Evolutionary conservation across 1,140 invertebrate genomes (phyloP).

Genomic region (Euura saliciscinereae): DNA sequence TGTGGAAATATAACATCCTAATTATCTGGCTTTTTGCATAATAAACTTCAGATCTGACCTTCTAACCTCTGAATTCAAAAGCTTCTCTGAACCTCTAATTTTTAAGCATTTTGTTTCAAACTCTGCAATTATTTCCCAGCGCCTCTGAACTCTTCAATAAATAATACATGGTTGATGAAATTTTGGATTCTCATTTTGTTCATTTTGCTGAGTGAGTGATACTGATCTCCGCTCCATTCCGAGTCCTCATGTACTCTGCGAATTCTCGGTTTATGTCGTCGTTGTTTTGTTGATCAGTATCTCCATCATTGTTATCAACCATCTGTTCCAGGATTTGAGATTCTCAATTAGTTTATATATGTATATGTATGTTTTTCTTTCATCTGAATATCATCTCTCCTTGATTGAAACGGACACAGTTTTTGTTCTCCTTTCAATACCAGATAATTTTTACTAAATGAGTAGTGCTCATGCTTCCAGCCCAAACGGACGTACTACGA

Average conservation of each 20-base stretch:
- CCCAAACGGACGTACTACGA: constrained; percentile 24
- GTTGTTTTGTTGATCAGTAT: neutral
- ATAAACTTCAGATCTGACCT: constrained; percentile 28
- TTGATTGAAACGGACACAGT: constrained; percentile 9
- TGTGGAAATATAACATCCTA: constrained; percentile 27
- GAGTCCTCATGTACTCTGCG: constrained; percentile 23
- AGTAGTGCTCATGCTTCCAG: constrained; percentile 33
- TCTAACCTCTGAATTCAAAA: constrained; percentile 23
- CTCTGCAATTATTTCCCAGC: neutral
- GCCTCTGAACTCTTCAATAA: neutral
- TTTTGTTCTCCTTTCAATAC: constrained; percentile 25
- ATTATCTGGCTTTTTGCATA: constrained; percentile 20
- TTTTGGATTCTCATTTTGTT: constrained; percentile 23
- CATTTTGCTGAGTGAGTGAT: neutral
- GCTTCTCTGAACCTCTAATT: too few relatives aligned
- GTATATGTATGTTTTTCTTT: too few relatives aligned
- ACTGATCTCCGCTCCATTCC: too few relatives aligned
- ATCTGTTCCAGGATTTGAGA: too few relatives aligned
- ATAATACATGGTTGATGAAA: constrained; percentile 15
- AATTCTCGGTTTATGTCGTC: constrained; percentile 22
- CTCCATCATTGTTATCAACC: constrained; percentile 12
- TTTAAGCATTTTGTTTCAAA: too few relatives aligned
- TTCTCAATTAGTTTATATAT: too few relatives aligned
- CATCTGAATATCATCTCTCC: neutral
- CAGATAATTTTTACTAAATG: constrained; percentile 25